phyloP scores from a whole-genome alignment of 2,797 vertebrate species.

The Eulemur rubriventer region DNA sequence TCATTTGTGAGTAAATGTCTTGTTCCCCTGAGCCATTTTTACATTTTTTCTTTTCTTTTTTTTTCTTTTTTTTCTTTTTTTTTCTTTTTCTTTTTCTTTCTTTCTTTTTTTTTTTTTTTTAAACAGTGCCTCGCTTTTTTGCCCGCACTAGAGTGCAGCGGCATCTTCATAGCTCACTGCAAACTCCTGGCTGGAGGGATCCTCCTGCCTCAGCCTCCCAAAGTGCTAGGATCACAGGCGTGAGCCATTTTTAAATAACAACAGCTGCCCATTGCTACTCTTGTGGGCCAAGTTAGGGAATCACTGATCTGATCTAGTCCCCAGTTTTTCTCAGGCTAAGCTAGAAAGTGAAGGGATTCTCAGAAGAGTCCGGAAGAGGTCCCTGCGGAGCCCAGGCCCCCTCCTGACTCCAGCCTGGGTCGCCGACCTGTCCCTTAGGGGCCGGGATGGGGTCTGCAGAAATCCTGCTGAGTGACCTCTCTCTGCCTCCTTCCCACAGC shows the following conservation, averaged over 20 bases:
- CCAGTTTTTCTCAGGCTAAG: neutral
- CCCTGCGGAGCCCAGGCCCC: neutral
- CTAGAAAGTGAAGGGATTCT: neutral
- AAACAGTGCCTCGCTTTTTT: neutral
- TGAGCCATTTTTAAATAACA: neutral
- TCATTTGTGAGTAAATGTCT: neutral
- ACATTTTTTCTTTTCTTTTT: neutral
- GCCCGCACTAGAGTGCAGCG: neutral
- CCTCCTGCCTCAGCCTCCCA: neutral
- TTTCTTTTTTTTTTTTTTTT: neutral
- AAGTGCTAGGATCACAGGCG: neutral
- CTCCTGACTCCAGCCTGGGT: neutral
- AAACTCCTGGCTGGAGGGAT: neutral
- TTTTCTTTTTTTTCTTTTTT: too few species aligned
- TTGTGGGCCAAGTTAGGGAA: neutral
- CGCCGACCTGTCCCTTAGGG: too few species aligned
- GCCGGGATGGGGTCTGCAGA: neutral
- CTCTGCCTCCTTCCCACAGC: slow-evolving; percentile 82
- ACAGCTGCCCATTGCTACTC: fast-evolving
- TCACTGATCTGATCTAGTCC: too few species aligned
- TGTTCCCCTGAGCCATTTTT: neutral
- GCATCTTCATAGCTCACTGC: neutral
- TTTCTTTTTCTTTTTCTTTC: neutral
- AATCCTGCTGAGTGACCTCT: neutral
- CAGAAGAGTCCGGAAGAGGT: neutral